Conservation (phyloP, 1,140 invertebrate genomes). For the Dendrolimus punctatus region DNA sequence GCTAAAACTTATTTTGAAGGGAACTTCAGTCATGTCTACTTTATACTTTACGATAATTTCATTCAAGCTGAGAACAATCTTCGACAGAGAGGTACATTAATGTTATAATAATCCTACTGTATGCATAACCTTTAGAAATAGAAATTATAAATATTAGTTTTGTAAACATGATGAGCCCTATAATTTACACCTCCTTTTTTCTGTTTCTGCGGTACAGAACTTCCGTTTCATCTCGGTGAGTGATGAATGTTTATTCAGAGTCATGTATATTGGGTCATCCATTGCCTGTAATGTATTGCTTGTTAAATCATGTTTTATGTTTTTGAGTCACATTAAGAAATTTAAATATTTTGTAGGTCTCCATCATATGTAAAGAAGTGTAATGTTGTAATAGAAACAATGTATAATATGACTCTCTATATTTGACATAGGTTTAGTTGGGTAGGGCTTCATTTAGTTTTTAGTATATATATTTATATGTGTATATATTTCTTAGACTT, state of each 20-base stretch:
- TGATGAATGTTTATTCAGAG: conserved; percentile 43
- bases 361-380: too few species aligned
- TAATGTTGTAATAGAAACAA: too few species aligned
- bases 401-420: too few species aligned
- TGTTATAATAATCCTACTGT: conserved; percentile 6
- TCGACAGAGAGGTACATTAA: conserved; percentile 85
- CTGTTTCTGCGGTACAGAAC: conserved; percentile 74
- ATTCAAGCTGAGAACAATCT: conserved; percentile 91
- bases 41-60: conserved; percentile 96
- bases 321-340: too few species aligned
- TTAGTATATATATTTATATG: too few species aligned
- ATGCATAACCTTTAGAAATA: too few species aligned
- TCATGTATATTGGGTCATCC: conserved; percentile 11
- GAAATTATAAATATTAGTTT: too few species aligned
- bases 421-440: too few species aligned
- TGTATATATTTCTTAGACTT: too few species aligned
- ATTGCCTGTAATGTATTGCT: conserved; percentile 6
- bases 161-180: too few species aligned
- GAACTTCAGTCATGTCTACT: conserved; percentile 96
- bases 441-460: too few species aligned
- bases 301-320: conserved; percentile 10
- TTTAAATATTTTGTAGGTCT: too few species aligned
- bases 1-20: conserved; percentile 93
- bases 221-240: conserved; percentile 78
- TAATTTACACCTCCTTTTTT: conserved; percentile 28